Base-by-base conservation (phyloP, 2,797 vertebrate species). In the Odontamblyopus rebecca region DNA sequence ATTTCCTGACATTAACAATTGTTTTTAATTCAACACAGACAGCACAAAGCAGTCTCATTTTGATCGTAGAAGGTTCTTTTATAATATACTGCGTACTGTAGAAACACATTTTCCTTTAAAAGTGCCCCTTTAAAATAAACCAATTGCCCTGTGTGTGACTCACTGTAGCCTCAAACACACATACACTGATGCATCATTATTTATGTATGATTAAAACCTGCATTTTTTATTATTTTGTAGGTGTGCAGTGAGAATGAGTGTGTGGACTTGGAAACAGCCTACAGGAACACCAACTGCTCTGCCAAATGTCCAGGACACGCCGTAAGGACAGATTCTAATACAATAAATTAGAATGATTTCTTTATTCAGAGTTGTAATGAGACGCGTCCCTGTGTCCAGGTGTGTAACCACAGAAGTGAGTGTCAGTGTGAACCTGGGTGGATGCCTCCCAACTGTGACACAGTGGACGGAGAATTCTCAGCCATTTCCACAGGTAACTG, bases 191-290 rank as follows among this genome's bases (percentile, higher is more conserved):
- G 11, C 1, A 18, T 12, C 19, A 1, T 4, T 41, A 5, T 16
- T 29, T 29, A 19, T 41, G 38, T 63, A n/a, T 63, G 30, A 38
- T 2, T 38, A 23, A 62, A 32, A 3, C 4, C 16, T 16, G 2
- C 29, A 5, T 30, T 19, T 6, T 32, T 23, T 23, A 23, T 23
- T 23, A 2, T 48, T 50, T 0, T 90, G 0, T 84, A 98, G 97
- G 95, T 98, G 61, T 99, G 97, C 89, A 94, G 79, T 77, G 82
- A 90, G 5, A 94, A 95, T 1, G 84, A 95, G 75, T 99, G 97
- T 27, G 78, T 96, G 78, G 80, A 89, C 0, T 74, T 95, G 0
- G 85, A 95, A 71, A 86, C 53, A 0, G 86, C 93, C 15, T 98
- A 96, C 82, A 92, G 85, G 67, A 94, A 95, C 19, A 72, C 72